phyloP scores from a whole-genome alignment of 2,888 invertebrate genomes.

The Diabrotica balteata region DNA sequence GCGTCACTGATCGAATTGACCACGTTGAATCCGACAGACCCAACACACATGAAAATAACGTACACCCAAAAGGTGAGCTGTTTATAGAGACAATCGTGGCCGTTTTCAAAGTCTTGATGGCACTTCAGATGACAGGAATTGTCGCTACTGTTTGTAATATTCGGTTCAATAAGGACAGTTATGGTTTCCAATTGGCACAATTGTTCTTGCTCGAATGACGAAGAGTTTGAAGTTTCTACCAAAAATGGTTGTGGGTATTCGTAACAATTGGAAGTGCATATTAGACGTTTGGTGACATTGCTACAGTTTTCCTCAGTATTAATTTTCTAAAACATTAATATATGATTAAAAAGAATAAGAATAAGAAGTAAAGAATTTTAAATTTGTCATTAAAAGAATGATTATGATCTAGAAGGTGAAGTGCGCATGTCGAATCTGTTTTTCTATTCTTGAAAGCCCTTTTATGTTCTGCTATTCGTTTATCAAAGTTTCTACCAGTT shows the following conservation, averaged over 20 bases:
- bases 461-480: too few species aligned
- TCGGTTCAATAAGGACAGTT: neutral
- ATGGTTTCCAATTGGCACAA: slow-evolving; percentile 29
- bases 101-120: slow-evolving; percentile 49
- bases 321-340: slow-evolving; percentile 39
- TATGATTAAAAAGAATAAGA: neutral
- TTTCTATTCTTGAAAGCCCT: too few species aligned
- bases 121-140: slow-evolving; percentile 46
- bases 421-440: too few species aligned
- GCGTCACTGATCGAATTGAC: slow-evolving; percentile 88
- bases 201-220: slow-evolving; percentile 21
- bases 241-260: slow-evolving; percentile 34
- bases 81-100: slow-evolving; percentile 62
- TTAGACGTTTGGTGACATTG: slow-evolving; percentile 31
- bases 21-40: slow-evolving; percentile 83
- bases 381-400: too few species aligned
- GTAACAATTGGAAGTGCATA: slow-evolving; percentile 40
- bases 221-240: slow-evolving; percentile 22
- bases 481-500: too few species aligned
- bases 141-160: slow-evolving; percentile 2
- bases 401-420: too few species aligned
- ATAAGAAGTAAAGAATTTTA: too few species aligned
- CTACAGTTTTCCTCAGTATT: slow-evolving; percentile 33
- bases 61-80: slow-evolving; percentile 77
- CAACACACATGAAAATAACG: slow-evolving; percentile 73